These are phyloP conservation scores for Fistularia commersonii DNA, from an alignment of 2,797 vertebrate species.

Conservation along the genomic window DNA sequence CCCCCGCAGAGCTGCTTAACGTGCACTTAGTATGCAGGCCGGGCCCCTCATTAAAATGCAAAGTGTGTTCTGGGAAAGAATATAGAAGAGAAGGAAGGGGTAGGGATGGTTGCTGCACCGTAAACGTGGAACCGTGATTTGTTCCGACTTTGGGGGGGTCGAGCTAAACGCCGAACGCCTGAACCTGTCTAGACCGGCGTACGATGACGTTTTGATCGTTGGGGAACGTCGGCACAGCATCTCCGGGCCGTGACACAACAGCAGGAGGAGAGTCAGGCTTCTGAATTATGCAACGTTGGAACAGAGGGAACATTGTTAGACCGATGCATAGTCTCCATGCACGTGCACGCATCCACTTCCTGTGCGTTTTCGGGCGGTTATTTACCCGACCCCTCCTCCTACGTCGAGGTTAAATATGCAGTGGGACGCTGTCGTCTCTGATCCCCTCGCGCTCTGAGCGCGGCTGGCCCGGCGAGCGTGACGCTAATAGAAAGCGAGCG, in stretches of 20 bases:
- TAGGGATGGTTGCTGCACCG: constrained; percentile 12
- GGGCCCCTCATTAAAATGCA: constrained; percentile 68
- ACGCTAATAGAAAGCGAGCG: constrained; percentile 60
- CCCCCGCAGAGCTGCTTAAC: constrained; percentile 59
- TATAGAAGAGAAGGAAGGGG: constrained; percentile 9
- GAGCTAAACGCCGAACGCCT: constrained; percentile 35
- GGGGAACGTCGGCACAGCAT: constrained; percentile 26
- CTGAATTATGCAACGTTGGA: constrained; percentile 66
- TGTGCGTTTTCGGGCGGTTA: constrained; percentile 52
- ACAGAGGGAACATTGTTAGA: constrained; percentile 56
- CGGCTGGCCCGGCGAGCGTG: constrained; percentile 38
- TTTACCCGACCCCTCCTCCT: constrained; percentile 46
- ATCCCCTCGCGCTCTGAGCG: constrained; percentile 42
- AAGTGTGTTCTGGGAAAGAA: constrained; percentile 57
- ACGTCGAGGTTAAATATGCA: constrained; percentile 68
- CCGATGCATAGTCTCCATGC: constrained; percentile 37
- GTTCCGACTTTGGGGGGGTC: constrained; percentile 25
- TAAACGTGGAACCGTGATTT: constrained; percentile 72
- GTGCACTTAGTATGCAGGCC: constrained; percentile 69
- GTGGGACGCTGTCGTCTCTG: constrained; percentile 39
- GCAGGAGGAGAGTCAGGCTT: constrained; percentile 27
- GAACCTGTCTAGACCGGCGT: background rate
- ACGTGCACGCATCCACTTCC: constrained; percentile 5
- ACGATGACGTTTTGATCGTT: constrained; percentile 49
- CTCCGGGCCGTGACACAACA: constrained; percentile 40